A percentile compares a stretch with the other conserved stretches of the same genome.
Conservation (phyloP, 2,888 invertebrate genomes). For the Theristus sp. region DNA sequence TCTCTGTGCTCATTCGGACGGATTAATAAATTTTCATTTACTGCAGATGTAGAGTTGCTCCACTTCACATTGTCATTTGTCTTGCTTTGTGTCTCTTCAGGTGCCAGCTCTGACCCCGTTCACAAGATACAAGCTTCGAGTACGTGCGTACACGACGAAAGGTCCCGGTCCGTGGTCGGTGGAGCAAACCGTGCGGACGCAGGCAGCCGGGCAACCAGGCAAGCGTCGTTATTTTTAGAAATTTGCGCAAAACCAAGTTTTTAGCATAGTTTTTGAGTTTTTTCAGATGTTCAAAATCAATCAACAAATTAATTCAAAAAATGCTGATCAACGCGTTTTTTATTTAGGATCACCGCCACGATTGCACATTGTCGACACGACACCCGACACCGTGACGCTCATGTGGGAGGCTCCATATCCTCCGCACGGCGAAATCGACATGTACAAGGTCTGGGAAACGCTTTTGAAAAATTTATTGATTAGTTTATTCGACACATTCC, state of each 20-base stretch:
- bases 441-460: constrained; percentile 15
- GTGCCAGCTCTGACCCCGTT: constrained; percentile 17
- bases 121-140: constrained; percentile 18
- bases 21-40: no score
- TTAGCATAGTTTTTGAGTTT: no score
- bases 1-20: no score
- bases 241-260: not conserved
- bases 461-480: not conserved
- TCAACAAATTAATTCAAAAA: no score
- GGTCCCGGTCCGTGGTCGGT: constrained; percentile 27
- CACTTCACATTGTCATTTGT: no score
- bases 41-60: no score
- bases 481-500: no score
- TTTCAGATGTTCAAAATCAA: no score
- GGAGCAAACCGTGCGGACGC: constrained; percentile 15
- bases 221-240: not conserved
- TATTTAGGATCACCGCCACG: constrained; percentile 9
- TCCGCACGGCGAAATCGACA: constrained; percentile 13
- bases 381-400: constrained; percentile 20
- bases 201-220: no score
- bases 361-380: constrained; percentile 19
- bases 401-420: constrained; percentile 24
- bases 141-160: constrained; percentile 24
- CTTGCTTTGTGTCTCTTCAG: no score
- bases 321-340: not conserved